Percentiles rank a stretch among this genome's conserved stretches.
These are phyloP conservation scores for Synchiropus splendidus DNA, from an alignment of 2,113 vertebrate species.

Conservation along the genomic window DNA sequence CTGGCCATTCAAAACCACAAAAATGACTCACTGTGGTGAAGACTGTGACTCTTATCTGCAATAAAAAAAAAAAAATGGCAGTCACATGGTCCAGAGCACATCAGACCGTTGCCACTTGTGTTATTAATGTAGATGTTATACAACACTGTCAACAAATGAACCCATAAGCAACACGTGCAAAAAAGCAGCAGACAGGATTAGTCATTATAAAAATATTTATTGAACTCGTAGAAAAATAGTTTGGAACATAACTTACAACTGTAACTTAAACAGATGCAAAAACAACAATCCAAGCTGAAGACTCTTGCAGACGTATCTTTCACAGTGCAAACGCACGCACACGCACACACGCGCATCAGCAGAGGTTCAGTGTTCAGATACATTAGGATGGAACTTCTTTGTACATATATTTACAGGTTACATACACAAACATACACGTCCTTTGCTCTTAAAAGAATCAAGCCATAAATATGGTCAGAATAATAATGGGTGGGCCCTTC, in stretches of 20 bases:
- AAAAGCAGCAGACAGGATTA: too few relatives aligned
- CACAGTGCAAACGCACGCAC: slow-evolving; percentile 17
- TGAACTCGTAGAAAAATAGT: slow-evolving; percentile 76
- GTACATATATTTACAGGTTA: slow-evolving; percentile 58
- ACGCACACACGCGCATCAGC: slow-evolving; percentile 45
- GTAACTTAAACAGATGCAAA: slow-evolving; percentile 48
- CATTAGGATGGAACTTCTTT: slow-evolving; percentile 63
- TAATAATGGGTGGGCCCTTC: slow-evolving; percentile 65
- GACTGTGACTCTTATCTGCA: too few relatives aligned
- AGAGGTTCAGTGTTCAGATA: slow-evolving; percentile 60
- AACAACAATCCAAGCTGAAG: slow-evolving; percentile 52
- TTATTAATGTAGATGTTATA: too few relatives aligned
- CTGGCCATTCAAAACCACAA: too few relatives aligned
- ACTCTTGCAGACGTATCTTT: slow-evolving; percentile 47
- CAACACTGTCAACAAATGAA: too few relatives aligned
- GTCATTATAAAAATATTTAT: slow-evolving; percentile 72
- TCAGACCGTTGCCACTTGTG: too few relatives aligned
- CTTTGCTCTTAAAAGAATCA: slow-evolving; percentile 48
- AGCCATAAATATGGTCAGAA: slow-evolving; percentile 59
- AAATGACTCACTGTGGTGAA: too few relatives aligned
- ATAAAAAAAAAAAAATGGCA: too few relatives aligned
- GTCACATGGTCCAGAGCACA: too few relatives aligned
- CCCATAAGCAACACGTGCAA: too few relatives aligned
- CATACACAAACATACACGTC: slow-evolving; percentile 43
- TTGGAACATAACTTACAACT: slow-evolving; percentile 71